Evolutionary conservation across 1,140 invertebrate species (phyloP), one percentile per base, ranked within the genome.

Genomic region (Scaptodrosophila lebanonensis): DNA sequence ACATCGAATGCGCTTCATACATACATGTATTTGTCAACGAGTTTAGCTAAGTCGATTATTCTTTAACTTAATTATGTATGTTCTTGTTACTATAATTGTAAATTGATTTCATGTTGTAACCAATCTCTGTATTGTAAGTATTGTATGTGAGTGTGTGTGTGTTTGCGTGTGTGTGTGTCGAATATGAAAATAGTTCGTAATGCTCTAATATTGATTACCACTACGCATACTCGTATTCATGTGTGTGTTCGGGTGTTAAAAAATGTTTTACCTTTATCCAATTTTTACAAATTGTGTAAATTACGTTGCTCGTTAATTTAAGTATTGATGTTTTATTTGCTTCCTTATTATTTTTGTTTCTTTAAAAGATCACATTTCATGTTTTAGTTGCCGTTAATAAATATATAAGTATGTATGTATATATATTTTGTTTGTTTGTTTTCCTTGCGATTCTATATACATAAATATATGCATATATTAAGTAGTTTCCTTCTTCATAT

Each of bases 291-390:
- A 45, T 64, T 36, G 43, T 36, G 38, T 16, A 33, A 38, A 35
- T 29, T 62, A 8, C 12, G 30, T 36, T 29, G 52, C 29, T 48
- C 16, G 20, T 15, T 63, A 61, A 43, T 59, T 47, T 36, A 25
- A 27, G 11, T 36, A 49, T 47, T 47, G 44, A 47, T 47, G 44
- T 59, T 62, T 49, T n/a, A 12, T 52, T 66, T 56, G 27, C 59
- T 54, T 61, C 69, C 32, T 38, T 60, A 44, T 70, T 30, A 13
- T 45, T 66, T 68, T 64, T 68, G 60, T 76, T 83, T 83, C 69
- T 84, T 84, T 84, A 84, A 85, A 85, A 84, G 82, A 85, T 85
- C 83, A 85, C 83, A 85, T 85, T 83, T 84, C 83, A 84, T 75
- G 70, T 83, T 84, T 73, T 84, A 77, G 72, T 84, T 77, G 69